Percentiles rank a stretch among this genome's conserved stretches.
Conservation (phyloP, 2,113 vertebrate species). For the Rynchops niger region DNA sequence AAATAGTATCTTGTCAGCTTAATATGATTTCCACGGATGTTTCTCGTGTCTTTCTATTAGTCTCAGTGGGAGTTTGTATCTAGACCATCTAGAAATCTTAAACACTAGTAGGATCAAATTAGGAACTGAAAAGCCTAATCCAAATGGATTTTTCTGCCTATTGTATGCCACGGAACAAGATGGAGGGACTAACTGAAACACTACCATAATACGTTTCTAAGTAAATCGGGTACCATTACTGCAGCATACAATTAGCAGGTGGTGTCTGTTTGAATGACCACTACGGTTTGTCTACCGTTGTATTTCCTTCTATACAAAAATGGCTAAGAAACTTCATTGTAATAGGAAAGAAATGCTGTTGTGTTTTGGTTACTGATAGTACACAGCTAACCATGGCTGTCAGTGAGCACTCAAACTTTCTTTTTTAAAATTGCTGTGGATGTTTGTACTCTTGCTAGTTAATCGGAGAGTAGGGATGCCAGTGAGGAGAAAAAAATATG, state of each 20-base stretch:
- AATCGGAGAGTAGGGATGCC: not conserved
- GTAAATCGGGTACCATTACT: not conserved
- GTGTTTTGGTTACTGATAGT: not conserved
- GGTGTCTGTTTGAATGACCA: not conserved
- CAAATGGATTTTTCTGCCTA: not conserved
- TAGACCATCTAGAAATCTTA: not conserved
- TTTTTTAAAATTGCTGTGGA: not conserved
- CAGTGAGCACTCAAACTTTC: not conserved
- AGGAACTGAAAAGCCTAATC: not conserved
- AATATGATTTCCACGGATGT: not conserved
- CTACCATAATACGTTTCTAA: not conserved
- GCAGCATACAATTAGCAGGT: not conserved
- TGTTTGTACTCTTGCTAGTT: slow-evolving; percentile 35
- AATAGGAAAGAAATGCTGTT: not conserved
- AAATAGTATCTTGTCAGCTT: not conserved
- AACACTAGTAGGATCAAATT: not conserved
- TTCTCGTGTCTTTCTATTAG: not conserved
- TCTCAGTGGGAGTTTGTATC: not conserved
- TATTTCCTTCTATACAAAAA: not conserved
- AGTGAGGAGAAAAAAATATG: slow-evolving; percentile 12
- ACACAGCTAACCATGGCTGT: not conserved
- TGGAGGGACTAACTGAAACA: not conserved
- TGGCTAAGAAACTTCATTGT: not conserved
- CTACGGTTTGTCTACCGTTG: not conserved
- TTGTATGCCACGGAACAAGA: not conserved